Evolutionary conservation across 2,797 vertebrate genomes (phyloP).

Genomic region (Erethizon dorsatum): DNA sequence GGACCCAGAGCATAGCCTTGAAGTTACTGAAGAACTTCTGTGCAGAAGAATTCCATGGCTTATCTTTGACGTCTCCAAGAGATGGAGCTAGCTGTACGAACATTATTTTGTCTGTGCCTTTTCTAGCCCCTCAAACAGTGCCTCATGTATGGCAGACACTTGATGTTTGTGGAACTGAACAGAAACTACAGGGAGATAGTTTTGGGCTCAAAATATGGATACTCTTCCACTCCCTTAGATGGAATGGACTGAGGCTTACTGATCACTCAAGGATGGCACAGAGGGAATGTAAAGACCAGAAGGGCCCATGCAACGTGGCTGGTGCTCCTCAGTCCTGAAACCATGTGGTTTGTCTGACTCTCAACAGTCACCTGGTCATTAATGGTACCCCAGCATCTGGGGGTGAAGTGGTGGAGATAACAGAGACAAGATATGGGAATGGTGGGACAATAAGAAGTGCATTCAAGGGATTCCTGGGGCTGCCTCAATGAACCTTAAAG

Average conservation of each 20-base stretch:
- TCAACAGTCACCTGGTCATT: not conserved
- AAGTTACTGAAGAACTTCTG: not conserved
- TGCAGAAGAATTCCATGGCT: not conserved
- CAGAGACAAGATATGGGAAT: not conserved
- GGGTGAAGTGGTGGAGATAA: not conserved
- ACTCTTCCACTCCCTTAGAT: not conserved
- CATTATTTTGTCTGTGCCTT: not conserved
- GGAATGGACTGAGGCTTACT: not conserved
- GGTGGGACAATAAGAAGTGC: not conserved
- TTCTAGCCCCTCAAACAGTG: not conserved
- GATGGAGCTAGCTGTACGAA: not conserved
- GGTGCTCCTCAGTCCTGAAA: not conserved
- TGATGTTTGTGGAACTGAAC: not conserved
- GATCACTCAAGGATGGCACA: not conserved
- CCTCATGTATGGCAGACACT: not conserved
- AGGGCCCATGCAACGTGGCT: not conserved
- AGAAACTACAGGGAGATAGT: slow-evolving; percentile 14
- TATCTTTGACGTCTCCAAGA: not conserved
- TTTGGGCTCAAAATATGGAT: slow-evolving; percentile 4
- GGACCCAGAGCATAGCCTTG: not conserved
- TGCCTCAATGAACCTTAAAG: slow-evolving; percentile 34
- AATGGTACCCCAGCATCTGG: not conserved
- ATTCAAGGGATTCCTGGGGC: not conserved
- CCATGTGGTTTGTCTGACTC: not conserved
- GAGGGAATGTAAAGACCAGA: not conserved